These are phyloP conservation scores for Calliphora vomitoria DNA, from an alignment of 2,888 invertebrate genomes.

Conservation along the genomic window DNA sequence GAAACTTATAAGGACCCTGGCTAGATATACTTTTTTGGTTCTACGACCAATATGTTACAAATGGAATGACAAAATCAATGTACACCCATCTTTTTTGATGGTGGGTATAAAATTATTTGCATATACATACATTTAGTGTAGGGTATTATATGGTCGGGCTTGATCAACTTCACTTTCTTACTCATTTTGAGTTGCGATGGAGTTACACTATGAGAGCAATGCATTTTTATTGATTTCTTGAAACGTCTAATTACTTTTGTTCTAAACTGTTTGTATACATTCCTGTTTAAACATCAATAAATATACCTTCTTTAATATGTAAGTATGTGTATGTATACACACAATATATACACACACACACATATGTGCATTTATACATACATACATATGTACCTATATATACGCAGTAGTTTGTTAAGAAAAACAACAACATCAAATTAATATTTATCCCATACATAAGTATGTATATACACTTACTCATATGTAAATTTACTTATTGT, in stretches of 20 bases:
- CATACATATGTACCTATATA: background rate
- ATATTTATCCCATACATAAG: conserved; percentile 38
- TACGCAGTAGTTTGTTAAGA: conserved; percentile 43
- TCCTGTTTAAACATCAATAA: conserved; percentile 48
- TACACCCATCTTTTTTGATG: too few relatives aligned
- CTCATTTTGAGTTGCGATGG: too few relatives aligned
- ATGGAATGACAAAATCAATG: too few relatives aligned
- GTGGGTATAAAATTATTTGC: too few relatives aligned
- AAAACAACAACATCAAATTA: conserved; percentile 19
- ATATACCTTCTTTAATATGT: conserved; percentile 21
- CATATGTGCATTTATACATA: background rate
- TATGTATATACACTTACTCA: background rate
- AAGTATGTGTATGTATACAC: background rate
- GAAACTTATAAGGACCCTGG: too few relatives aligned
- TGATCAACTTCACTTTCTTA: too few relatives aligned
- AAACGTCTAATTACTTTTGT: background rate
- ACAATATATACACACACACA: too few relatives aligned
- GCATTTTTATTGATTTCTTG: background rate
- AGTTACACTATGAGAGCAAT: too few relatives aligned
- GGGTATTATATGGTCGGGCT: too few relatives aligned
- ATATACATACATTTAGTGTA: too few relatives aligned
- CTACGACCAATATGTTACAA: too few relatives aligned
- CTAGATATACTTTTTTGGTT: too few relatives aligned
- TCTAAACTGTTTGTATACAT: background rate
- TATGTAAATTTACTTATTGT: background rate